Conservation (phyloP, 2,797 vertebrate species). For the Orientallactaga sibirica region DNA sequence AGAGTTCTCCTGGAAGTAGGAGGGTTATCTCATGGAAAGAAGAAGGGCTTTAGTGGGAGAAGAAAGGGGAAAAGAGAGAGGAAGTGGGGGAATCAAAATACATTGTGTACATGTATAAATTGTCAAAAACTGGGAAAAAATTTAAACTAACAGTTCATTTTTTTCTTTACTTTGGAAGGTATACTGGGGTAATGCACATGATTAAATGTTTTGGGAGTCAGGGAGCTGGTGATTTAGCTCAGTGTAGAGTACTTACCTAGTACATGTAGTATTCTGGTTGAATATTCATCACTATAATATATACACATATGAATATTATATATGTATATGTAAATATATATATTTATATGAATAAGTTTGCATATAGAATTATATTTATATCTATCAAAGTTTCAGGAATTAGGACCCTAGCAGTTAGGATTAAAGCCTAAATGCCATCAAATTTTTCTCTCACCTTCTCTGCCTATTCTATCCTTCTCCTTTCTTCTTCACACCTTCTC, state of each 20-base stretch:
- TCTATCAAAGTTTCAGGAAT: neutral
- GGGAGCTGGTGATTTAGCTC: neutral
- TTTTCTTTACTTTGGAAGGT: conserved; percentile 28
- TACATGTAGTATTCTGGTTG: neutral
- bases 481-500: neutral
- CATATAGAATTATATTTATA: neutral
- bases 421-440: neutral
- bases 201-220: neutral
- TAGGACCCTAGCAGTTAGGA: neutral
- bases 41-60: too few relatives aligned
- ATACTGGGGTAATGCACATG: neutral
- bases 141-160: neutral
- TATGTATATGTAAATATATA: neutral
- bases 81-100: too few relatives aligned
- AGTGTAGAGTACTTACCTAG: neutral
- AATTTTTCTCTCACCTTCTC: neutral
- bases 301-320: neutral
- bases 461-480: neutral
- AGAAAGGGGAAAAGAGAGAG: too few relatives aligned
- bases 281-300: neutral
- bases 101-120: too few relatives aligned
- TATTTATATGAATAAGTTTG: neutral
- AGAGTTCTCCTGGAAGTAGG: neutral
- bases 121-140: too few relatives aligned
- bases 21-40: too few relatives aligned